Percentiles rank a stretch among this genome's conserved stretches.
phyloP scores from a whole-genome alignment of 2,113 vertebrate genomes.

The Poicephalus gulielmi region DNA sequence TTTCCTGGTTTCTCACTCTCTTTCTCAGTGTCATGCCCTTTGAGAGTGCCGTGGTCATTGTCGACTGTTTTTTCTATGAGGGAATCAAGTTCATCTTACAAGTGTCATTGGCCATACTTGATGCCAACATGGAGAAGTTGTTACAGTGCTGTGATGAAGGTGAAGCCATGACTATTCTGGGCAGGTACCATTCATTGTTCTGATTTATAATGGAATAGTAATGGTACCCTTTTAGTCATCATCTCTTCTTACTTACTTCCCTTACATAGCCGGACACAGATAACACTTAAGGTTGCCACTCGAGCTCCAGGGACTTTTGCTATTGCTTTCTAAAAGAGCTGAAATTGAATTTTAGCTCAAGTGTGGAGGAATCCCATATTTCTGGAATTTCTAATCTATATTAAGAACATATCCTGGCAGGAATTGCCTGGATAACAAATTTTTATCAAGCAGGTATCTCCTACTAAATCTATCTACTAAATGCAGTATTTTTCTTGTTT shows the following conservation, averaged over 20 bases:
- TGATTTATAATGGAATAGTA: not conserved
- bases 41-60: conserved; percentile 91
- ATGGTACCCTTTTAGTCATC: not conserved
- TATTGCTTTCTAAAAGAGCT: not conserved
- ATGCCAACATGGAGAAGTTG: conserved; percentile 91
- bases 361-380: not conserved
- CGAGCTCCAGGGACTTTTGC: not conserved
- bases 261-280: not conserved
- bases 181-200: conserved; percentile 80
- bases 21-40: conserved; percentile 98
- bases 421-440: not conserved
- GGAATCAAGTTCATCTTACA: conserved; percentile 96
- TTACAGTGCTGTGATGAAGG: conserved; percentile 91
- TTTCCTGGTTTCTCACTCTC: conserved; percentile 97
- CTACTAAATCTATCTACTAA: not conserved
- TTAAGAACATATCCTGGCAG: not conserved
- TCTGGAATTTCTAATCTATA: not conserved
- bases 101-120: conserved; percentile 92
- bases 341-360: not conserved
- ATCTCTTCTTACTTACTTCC: not conserved
- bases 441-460: not conserved
- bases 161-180: conserved; percentile 97
- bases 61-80: conserved; percentile 97
- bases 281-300: not conserved
- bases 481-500: not conserved